Base-by-base conservation (phyloP, 2,888 invertebrate species). In the Cenopis cana region DNA sequence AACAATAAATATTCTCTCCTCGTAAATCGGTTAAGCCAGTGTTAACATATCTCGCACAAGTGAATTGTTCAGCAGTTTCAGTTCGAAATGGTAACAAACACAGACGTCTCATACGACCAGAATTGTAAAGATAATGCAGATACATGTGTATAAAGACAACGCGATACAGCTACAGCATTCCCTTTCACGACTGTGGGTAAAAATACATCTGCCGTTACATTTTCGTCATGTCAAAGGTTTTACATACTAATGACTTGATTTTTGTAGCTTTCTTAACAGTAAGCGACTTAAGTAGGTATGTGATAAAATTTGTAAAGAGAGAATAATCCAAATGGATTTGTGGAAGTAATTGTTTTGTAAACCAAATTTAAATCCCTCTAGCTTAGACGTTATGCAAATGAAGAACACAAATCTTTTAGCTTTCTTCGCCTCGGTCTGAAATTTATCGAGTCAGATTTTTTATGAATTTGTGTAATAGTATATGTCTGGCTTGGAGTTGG, bases 301-400 rank as follows among this genome's bases (percentile, higher is more conserved):
- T 60, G 59, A 8, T 10, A 20, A 41, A 41, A 55, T n/a, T 24
- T 41, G 41, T 46, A 64, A 57, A 57, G 50, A 54, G 18, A 52
- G 52, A 62, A 56, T 62, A 62, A 56, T 46, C 17, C 46, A 56
- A 66, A 66, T 46, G 41, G 62, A 62, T 62, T 61, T 36, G n/a
- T 33, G n/a, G 14, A 57, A 54, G 41, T 18, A 67, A 57, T 54
- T 60, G 33, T 33, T 33, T 52, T 52, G 50, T 65, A 24, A 65
- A 65, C 54, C 49, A 24, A 10, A 62, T 49, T 62, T 56, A 49
- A 18, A 69, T 49, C 55, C 29, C 49, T 10, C 59, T 33, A 20
- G 12, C 57, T 33, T 59, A 59, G 59, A 59, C 38, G 14, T 69
- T 59, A 70, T 70, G 69, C 36, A 70, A 65, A 70, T 60, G 41